Evolutionary conservation across 2,113 vertebrate species (phyloP).

Genomic region (Athene noctua): DNA sequence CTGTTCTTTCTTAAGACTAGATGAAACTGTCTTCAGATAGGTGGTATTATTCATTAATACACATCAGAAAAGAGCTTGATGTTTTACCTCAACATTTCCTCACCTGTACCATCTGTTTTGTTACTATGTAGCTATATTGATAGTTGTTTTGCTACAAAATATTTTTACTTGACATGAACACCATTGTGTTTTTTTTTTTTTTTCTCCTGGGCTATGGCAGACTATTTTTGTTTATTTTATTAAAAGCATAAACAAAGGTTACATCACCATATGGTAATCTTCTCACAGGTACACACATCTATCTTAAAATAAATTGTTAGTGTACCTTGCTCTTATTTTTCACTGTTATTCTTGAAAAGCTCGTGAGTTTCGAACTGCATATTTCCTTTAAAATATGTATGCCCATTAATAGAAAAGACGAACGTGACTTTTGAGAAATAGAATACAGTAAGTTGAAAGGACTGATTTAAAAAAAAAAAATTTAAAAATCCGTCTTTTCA

Average conservation of each 20-base stretch:
- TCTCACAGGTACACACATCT: background rate
- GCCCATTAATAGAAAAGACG: background rate
- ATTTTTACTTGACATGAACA: background rate
- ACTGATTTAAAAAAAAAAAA: too few species aligned
- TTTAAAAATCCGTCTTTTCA: too few species aligned
- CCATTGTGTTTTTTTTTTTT: background rate
- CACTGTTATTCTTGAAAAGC: background rate
- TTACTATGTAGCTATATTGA: background rate
- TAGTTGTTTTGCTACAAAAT: background rate
- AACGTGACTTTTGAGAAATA: background rate
- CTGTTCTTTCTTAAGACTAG: background rate
- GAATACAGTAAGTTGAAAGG: background rate
- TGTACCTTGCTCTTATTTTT: background rate
- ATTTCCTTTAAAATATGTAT: background rate
- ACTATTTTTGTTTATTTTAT: background rate
- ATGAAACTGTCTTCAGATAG: background rate
- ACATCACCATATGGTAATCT: background rate
- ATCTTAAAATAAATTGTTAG: background rate
- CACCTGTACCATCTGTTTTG: background rate
- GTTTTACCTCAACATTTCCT: background rate
- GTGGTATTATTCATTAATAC: background rate
- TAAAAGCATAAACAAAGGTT: background rate
- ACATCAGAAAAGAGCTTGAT: background rate
- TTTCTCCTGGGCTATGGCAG: background rate
- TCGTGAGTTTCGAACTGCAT: rapidly evolving